Base-by-base conservation (phyloP, 2,797 vertebrate genomes). In the Mus caroli region DNA sequence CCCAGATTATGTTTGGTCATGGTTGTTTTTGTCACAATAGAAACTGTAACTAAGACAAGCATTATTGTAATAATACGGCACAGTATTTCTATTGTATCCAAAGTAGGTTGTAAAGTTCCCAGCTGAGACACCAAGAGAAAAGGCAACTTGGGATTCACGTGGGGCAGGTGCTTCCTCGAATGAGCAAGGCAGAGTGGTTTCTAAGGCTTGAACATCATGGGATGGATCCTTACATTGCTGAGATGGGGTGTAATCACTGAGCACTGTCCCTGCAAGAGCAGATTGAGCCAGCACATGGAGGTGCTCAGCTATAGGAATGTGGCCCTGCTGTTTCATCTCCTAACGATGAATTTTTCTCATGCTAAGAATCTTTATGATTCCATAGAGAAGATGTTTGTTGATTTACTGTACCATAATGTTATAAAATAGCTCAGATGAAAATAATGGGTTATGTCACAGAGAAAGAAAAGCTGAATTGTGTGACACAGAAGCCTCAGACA, bases 231-330 rank as follows among this genome's bases (percentile, higher is more conserved):
- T 19, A 50, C 8, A 46, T 43, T 46, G 50, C 43, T 91, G 40
- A 6, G 22, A 71, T 67, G 54, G 19, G 8, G 26, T 2, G 13
- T 31, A 31, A 14, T 31, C 20, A 19, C 6, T 1, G 14, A 37
- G 87, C 6, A 1, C 37, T 0, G 0, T 3, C 0, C n/a, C 3
- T 0, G 11, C n/a, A 34, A 67, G 7, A 4, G 1, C 0, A 1
- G 2, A 22, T 5, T n/a, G n/a, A 24, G 26, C 4, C 10, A 0
- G 0, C 10, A 3, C 12, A 26, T 2, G 6, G 0, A 34, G 17
- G 14, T 2, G 10, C 24, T 34, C 11, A 43, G 34, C 14, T 6
- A 1, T 5, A 40, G 0, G 2, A 0, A 1, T 2, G 6, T 0
- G 3, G 12, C 22, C n/a, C 73, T 14, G 37, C 22, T 20, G 6